A percentile compares a stretch with the other conserved stretches of the same genome.
These are phyloP conservation scores for Oligia latruncula DNA, from an alignment of 2,888 invertebrate species.

Conservation along the genomic window DNA sequence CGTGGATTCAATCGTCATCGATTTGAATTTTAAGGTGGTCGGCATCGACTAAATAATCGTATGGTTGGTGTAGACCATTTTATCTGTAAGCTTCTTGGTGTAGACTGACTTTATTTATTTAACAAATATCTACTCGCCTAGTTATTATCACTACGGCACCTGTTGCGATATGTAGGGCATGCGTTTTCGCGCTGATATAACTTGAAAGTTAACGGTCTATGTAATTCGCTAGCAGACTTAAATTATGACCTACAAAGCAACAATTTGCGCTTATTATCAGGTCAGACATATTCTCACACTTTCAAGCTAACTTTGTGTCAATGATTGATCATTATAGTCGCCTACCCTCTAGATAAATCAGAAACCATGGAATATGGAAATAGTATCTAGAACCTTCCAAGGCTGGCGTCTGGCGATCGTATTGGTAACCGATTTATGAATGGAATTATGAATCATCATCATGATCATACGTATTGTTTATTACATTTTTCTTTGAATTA, in stretches of 20 bases:
- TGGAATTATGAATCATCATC: constrained; percentile 7
- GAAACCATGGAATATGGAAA: not conserved
- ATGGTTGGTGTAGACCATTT: not conserved
- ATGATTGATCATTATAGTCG: not conserved
- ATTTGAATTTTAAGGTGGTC: constrained; percentile 11
- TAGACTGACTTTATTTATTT: constrained; percentile 22
- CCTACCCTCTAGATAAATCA: not conserved
- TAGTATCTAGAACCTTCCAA: constrained; percentile 7
- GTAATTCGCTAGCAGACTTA: constrained; percentile 44
- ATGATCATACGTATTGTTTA: not conserved
- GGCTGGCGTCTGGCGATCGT: not conserved
- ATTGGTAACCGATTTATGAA: not conserved
- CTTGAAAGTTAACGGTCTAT: constrained; percentile 34
- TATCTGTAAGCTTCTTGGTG: not conserved
- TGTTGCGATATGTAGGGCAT: constrained; percentile 53
- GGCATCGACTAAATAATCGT: constrained; percentile 1
- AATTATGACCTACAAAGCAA: constrained; percentile 28
- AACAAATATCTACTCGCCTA: constrained; percentile 23
- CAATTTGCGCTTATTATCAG: not conserved
- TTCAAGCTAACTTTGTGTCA: constrained; percentile 4
- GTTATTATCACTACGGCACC: constrained; percentile 35
- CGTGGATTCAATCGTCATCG: constrained; percentile 25
- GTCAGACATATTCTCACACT: constrained; percentile 9
- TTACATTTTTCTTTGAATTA: no score
- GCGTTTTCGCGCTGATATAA: constrained; percentile 29